Evolutionary conservation across 2,888 invertebrate species (phyloP).

Genomic region (Lypha dubia): DNA sequence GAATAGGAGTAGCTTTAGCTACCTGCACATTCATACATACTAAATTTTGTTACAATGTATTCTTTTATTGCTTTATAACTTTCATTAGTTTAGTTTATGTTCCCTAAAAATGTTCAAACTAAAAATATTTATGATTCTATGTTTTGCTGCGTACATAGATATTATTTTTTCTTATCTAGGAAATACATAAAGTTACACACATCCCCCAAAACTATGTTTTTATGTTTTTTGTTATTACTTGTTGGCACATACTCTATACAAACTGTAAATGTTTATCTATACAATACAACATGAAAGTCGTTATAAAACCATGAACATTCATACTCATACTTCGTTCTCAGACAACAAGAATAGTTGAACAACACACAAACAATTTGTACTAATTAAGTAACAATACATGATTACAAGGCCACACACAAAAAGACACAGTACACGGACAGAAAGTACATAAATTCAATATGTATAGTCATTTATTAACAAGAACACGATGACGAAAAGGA

Average conservation of each 20-base stretch:
- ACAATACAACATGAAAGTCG: neutral
- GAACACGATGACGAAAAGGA: neutral
- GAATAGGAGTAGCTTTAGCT: neutral
- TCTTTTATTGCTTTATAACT: slow-evolving; percentile 23
- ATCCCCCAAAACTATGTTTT: neutral
- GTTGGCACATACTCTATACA: neutral
- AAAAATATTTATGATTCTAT: slow-evolving; percentile 50
- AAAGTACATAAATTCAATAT: neutral
- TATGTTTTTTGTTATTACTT: neutral
- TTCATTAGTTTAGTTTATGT: slow-evolving; percentile 26
- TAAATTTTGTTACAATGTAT: too few relatives aligned
- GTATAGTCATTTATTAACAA: slow-evolving; percentile 1
- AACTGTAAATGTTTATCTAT: slow-evolving; percentile 41
- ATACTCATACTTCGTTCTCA: neutral
- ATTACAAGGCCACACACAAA: neutral
- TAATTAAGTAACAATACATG: slow-evolving; percentile 57
- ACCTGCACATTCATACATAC: neutral
- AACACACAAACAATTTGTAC: slow-evolving; percentile 41
- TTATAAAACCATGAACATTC: slow-evolving; percentile 10
- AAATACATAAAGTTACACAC: neutral
- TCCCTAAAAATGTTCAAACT: slow-evolving; percentile 29
- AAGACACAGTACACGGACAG: neutral
- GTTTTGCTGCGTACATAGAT: neutral
- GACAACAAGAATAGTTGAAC: neutral
- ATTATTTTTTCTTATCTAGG: neutral